These are phyloP conservation scores for Amyelois transitella DNA, from an alignment of 1,140 invertebrate genomes.

Conservation along the genomic window DNA sequence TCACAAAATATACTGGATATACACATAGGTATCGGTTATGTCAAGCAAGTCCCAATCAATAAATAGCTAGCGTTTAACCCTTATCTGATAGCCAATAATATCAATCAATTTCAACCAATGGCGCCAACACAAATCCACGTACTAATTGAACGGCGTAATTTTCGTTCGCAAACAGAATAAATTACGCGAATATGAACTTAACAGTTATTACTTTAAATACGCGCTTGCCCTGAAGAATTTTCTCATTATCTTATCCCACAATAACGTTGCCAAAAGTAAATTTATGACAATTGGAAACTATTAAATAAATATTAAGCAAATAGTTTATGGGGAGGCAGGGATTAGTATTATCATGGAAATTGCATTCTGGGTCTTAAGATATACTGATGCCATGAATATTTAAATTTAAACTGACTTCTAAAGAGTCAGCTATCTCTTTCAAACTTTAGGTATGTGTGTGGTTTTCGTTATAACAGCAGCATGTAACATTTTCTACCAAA, in stretches of 20 bases:
- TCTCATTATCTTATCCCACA: neutral
- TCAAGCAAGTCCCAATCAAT: slow-evolving; percentile 5
- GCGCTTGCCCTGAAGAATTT: neutral
- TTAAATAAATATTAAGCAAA: neutral
- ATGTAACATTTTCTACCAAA: too few relatives aligned
- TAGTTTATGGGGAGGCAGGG: neutral
- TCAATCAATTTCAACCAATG: slow-evolving; percentile 3
- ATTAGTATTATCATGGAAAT: neutral
- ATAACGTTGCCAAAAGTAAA: neutral
- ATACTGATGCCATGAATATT: too few relatives aligned
- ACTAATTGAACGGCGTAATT: slow-evolving; percentile 13
- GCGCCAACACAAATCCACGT: slow-evolving; percentile 15
- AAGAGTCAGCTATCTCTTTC: too few relatives aligned
- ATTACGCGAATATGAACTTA: neutral
- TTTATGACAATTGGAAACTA: slow-evolving; percentile 1
- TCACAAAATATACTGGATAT: too few relatives aligned
- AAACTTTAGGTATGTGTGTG: too few relatives aligned
- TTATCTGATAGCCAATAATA: neutral
- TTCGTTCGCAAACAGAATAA: neutral
- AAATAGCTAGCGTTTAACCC: neutral
- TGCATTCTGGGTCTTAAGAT: neutral
- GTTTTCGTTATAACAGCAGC: too few relatives aligned
- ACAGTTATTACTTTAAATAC: neutral
- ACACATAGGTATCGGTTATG: too few relatives aligned
- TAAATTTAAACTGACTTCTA: too few relatives aligned